Evolutionary conservation across 2,113 vertebrate species (phyloP).

Genomic region (Bungarus multicinctus): DNA sequence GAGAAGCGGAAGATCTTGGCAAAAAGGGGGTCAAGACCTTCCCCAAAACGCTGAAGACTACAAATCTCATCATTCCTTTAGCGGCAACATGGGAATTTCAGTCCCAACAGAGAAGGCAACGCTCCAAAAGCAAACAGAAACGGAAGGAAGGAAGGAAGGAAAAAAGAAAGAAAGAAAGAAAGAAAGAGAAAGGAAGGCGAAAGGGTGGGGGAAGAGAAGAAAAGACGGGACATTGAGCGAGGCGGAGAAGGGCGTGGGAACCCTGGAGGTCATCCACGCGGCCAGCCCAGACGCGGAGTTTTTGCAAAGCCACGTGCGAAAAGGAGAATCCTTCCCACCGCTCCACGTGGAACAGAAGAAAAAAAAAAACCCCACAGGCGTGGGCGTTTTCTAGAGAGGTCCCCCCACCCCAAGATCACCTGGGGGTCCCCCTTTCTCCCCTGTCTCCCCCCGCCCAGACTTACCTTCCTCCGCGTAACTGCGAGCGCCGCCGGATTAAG

Average conservation of each 20-base stretch:
- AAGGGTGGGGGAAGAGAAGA: neutral
- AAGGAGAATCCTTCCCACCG: neutral
- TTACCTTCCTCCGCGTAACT: neutral
- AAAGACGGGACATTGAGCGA: neutral
- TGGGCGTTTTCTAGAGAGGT: neutral
- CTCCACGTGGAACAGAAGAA: neutral
- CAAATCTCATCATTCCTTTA: neutral
- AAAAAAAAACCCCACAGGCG: neutral
- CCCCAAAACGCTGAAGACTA: neutral
- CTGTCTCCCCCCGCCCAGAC: neutral
- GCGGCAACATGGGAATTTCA: neutral
- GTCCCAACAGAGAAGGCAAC: neutral
- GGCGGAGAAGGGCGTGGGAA: neutral
- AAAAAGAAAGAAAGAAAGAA: too few relatives aligned
- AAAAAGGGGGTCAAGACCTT: neutral
- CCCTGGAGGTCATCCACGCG: neutral
- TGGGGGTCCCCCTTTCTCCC: neutral
- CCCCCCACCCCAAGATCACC: neutral
- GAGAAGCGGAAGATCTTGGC: neutral
- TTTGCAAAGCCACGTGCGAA: neutral
- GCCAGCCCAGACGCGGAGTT: neutral
- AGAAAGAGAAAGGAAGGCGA: too few relatives aligned
- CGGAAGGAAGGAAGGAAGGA: rapidly evolving
- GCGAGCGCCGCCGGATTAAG: neutral
- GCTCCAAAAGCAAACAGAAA: neutral